Evolutionary conservation across 1,140 invertebrate species (phyloP).

Genomic region (Temnothorax curvispinosus): DNA sequence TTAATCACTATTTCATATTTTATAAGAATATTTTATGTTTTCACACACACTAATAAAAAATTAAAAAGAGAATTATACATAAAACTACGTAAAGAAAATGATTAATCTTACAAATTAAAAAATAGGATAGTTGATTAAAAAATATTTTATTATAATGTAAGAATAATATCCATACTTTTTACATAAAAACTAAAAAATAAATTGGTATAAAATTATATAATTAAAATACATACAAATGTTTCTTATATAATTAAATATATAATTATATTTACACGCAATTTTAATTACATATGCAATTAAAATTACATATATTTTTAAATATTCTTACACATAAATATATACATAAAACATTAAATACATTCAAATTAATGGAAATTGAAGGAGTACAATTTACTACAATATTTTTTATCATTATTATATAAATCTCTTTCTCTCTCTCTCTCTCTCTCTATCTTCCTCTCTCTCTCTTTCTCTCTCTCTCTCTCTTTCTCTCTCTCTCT

Average conservation of each 20-base stretch:
- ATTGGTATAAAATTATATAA: neutral
- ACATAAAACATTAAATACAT: neutral
- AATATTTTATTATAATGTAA: neutral
- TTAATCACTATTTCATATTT: neutral
- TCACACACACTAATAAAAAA: neutral
- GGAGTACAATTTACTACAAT: neutral
- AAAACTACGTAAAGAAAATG: neutral
- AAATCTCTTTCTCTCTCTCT: neutral
- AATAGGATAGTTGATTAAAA: neutral
- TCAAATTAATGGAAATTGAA: neutral
- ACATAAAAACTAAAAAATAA: neutral
- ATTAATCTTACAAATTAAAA: slow-evolving; percentile 3
- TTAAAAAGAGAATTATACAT: neutral
- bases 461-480: neutral
- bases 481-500: neutral
- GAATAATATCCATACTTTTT: neutral
- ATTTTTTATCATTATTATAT: slow-evolving; percentile 6
- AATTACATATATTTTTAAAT: neutral
- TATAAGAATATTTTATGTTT: neutral
- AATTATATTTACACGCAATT: neutral
- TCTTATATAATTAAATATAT: neutral
- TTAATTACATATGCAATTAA: neutral
- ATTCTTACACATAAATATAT: neutral
- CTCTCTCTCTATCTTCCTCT: neutral
- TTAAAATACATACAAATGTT: neutral